Base-by-base conservation (phyloP, 2,888 invertebrate species). In the Acleris laterana region DNA sequence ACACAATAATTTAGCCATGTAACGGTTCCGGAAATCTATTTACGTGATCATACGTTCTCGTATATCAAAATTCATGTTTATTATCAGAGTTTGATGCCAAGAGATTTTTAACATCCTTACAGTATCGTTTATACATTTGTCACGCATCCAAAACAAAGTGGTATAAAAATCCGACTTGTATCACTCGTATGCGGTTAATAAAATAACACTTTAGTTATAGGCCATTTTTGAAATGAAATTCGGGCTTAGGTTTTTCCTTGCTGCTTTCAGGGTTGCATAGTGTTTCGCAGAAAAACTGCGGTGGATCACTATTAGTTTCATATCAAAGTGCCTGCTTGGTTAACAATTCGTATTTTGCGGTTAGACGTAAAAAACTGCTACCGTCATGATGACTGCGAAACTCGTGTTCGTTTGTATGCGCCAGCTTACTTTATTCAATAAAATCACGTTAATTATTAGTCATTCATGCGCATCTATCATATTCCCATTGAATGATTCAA, bases 1-100 rank as follows among this genome's bases (percentile, higher is more conserved):
- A 22, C 20, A 56, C 48, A 50, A 63, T 63, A 63, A 60, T 59
- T 65, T 70, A 53, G 61, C 22, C 32, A 66, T 65, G 32, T 32
- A 32, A 32, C 32, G 58, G 59, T 51, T 55, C 64, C 68, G 62
- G 64, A 64, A 70, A 65, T 70, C 68, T 62, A 70, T 70, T 62
- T 61, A 52, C 66, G 63, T 68, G 68, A 53, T 68, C 61, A 59
- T 69, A 62, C 73, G 70, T 62, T 71, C 70, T 71, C 73, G 64
- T 76, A 78, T 73, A 78, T 81, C 70, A 78, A 76, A 57, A 63
- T 74, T 77, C 75, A 74, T 76, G 76, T 82, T 81, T 79, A 79
- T 79, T 74, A 73, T 70, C 68, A 69, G 59, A 70, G 68, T 68
- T 68, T 65, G 64, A 74, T 83, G 83, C 84, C 82, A 84, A 84